Evolutionary conservation across 2,888 invertebrate species (phyloP), one percentile per base, ranked within the genome.

Genomic region (Xanthorhoe designata): DNA sequence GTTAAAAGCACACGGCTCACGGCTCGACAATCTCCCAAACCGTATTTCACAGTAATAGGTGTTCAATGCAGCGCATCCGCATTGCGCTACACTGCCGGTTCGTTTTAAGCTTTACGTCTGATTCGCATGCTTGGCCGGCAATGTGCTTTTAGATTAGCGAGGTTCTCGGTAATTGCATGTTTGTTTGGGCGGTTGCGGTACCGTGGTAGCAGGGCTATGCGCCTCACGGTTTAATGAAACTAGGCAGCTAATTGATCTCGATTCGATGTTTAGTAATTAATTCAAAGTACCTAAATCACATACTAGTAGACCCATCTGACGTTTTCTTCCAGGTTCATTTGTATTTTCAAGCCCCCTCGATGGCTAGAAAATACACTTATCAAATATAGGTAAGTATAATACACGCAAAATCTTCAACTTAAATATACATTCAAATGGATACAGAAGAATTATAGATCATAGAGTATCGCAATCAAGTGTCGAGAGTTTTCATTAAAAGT

Each of bases 1-100:
- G 38, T 4, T 17, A 51, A 24, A 51, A 24, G 13, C 10, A 24
- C 4, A 24, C 8, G 35, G 10, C 38, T 42, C 38, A 42, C 13
- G 0, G 38, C 13, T 42, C 38, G 38, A 42, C 10, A 42, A 42
- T 3, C 38, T 42, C 38, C 38, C 38, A 13, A 42, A 13, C 35
- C 68, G 68, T 68, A 68, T 68, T 56, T 63, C 63, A 57, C 58
- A 32, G 63, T 68, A 62, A 65, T 67, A 60, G 63, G 68, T 66
- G 64, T 68, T 70, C 70, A 64, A 64, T 70, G 69, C 73, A 69
- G 68, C 53, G 47, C 61, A 73, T 64, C 74, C 66, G 74, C 74
- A 74, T 64, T 74, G 74, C 74, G 74, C 69, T 67, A 61, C 68
- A 64, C 35, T 53, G 60, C 51, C 47, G 45, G 56, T 52, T 32